Evolutionary conservation across 2,113 vertebrate genomes (phyloP), one percentile per base, ranked within the genome.

Genomic region (Nesospiza acunhae): DNA sequence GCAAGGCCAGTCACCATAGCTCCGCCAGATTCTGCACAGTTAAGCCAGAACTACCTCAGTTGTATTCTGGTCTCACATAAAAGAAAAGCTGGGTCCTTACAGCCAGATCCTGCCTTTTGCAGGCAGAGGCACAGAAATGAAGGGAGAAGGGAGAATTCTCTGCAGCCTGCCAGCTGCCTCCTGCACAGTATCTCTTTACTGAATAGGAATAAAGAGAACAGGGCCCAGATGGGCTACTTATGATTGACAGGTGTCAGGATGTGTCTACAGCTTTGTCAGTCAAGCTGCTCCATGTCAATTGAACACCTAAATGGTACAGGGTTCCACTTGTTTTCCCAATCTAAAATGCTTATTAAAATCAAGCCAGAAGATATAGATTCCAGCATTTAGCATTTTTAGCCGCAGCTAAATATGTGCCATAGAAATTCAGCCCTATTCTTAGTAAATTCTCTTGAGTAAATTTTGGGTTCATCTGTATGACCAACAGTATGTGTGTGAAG

Each of bases 241-340:
- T 80, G 88, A 94, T 74, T 92, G 95, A 88, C 59, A 70, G 72
- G 85, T 89, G 83, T 88, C 88, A 95, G 72, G 68, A 67, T 84
- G 55, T 12, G 4, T 13, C 1, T 27, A 30, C 31, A 69, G 41
- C 59, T 92, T 74, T 84, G 46, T 83, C 76, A 79, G 15, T 77
- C 56, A 93, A 67, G 46, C 49, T 80, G 37, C 15, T 66, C 22
- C 41, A 23, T 26, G 24, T 76, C 39, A 49, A 10, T 24, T 15
- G 26, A 88, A 80, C 55, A 86, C 22, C 63, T 74, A 77, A 46
- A 55, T 39, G 21, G 10, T 59, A 52, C 0, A 2, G 37, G 27
- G 22, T 69, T 53, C 50, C 67, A 27, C 9, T 69, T 59, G 15
- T 64, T 83, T 66, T 66, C 28, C 37, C 27, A 35, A 18, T 30